Evolutionary conservation across 2,113 vertebrate genomes (phyloP).

Genomic region (Aviceda subcristata): DNA sequence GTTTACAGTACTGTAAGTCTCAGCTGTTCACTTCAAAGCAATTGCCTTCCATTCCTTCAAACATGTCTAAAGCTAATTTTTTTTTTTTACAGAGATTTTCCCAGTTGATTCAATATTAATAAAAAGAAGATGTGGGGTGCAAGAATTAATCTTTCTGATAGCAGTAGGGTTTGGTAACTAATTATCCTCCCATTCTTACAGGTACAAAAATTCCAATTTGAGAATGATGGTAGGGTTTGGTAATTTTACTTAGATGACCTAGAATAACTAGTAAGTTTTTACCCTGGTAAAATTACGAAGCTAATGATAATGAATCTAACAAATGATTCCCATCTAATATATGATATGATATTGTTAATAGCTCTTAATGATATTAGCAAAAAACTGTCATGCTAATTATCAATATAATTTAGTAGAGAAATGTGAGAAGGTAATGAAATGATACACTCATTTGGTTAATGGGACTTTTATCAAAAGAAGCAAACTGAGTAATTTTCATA

Average conservation of each 20-base stretch:
- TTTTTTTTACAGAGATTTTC: not conserved
- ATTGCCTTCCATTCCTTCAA: not conserved
- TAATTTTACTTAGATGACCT: not conserved
- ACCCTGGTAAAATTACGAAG: not conserved
- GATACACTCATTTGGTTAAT: not conserved
- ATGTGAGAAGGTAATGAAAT: constrained; percentile 9
- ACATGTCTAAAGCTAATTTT: not conserved
- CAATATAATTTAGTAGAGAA: not conserved
- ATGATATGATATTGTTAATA: not conserved
- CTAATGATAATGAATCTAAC: not conserved
- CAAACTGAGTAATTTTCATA: not conserved
- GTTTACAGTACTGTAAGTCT: not conserved
- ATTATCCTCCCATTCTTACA: not conserved
- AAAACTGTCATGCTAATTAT: not conserved
- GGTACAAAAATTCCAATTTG: not conserved
- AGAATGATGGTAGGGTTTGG: not conserved
- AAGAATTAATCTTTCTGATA: not conserved
- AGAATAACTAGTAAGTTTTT: not conserved
- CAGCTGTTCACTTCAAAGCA: not conserved
- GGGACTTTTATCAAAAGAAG: not conserved
- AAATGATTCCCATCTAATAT: not conserved
- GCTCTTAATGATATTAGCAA: not conserved
- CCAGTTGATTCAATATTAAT: not conserved
- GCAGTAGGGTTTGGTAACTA: not conserved
- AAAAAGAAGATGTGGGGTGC: not conserved